Evolutionary conservation across 2,888 invertebrate genomes (phyloP).

Genomic region (Toxonevra muliebris): DNA sequence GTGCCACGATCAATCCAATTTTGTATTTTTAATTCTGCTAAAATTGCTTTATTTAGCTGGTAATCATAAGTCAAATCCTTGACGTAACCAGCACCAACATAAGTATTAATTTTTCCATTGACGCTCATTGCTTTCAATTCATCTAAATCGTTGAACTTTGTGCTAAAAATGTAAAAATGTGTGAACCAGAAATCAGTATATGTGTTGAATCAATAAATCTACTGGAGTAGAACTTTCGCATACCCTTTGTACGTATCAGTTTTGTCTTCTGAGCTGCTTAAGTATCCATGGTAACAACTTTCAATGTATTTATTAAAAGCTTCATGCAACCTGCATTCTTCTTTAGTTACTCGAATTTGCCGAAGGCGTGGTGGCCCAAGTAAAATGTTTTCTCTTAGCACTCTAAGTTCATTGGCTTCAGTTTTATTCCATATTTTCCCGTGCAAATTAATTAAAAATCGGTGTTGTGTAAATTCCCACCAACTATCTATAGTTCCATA

Average conservation of each 20-base stretch:
- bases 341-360: conserved; percentile 69
- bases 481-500: conserved; percentile 42
- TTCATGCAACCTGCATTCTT: conserved; percentile 67
- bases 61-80: conserved; percentile 66
- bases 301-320: conserved; percentile 71
- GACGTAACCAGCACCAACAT: conserved; percentile 70
- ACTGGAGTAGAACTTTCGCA: not conserved
- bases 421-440: not conserved
- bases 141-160: conserved; percentile 62
- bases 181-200: not conserved
- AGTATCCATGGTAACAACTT: conserved; percentile 71
- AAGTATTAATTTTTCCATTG: conserved; percentile 67
- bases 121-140: conserved; percentile 63
- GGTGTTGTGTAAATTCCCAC: conserved; percentile 38
- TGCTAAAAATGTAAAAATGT: conserved; percentile 62
- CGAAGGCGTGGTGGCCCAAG: conserved; percentile 71
- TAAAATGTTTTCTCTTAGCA: conserved; percentile 68
- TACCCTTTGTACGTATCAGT: conserved; percentile 33
- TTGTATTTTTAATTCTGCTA: conserved; percentile 67
- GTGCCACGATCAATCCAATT: conserved; percentile 77
- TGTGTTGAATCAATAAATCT: not conserved
- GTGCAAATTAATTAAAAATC: conserved; percentile 38
- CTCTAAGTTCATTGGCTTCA: not conserved
- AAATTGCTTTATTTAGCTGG: conserved; percentile 60
- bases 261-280: conserved; percentile 67